Base-by-base conservation (phyloP, 1,140 invertebrate species). In the Teleopsis dalmanni region DNA sequence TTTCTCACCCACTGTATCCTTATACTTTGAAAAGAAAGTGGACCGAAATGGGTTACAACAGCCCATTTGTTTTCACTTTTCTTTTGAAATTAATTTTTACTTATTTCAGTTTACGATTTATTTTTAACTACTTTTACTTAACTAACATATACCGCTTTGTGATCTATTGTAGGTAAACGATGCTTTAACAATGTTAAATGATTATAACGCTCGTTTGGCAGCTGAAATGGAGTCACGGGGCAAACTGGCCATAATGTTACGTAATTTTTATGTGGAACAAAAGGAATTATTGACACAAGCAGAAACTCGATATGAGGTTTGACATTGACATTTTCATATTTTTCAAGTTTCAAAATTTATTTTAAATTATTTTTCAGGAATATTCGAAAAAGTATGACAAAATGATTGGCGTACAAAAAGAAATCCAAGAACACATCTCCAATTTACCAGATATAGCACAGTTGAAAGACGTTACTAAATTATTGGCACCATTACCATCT, bases 361-460 rank as follows among this genome's bases (percentile, higher is more conserved):
- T 38, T 18, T 38, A n/a, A 36, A 43, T 48, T 59, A 40, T 51
- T 50, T 53, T 80, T 25, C 74, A 92, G 88, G 89, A 92, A 65
- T 91, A 88, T 65, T 85, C 82, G 65, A 82, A 87, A 58, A 93
- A 94, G 65, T 75, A 95, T 31, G 79, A 83, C 51, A 92, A 91
- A 72, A 84, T 95, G 4, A 83, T 85, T 60, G 78, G 79, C 37
- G 86, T 95, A 8, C 76, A 88, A 60, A 75, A 87, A 42, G 92
- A 96, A 74, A 81, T 97, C 2, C 87, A 89, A 65, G 88, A 88
- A 27, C 93, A 96, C 72, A 82, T 96, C 56, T 85, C 90, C 46
- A 95, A 91, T 74, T 74, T 97, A 52, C 93, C 93, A 0, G 92
- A 97, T 72, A 76, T 97, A 34, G 91, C 87, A 1, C 82, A 89